Evolutionary conservation across 2,797 vertebrate genomes (phyloP), one percentile per base, ranked within the genome.

Genomic region (Coendou prehensilis): DNA sequence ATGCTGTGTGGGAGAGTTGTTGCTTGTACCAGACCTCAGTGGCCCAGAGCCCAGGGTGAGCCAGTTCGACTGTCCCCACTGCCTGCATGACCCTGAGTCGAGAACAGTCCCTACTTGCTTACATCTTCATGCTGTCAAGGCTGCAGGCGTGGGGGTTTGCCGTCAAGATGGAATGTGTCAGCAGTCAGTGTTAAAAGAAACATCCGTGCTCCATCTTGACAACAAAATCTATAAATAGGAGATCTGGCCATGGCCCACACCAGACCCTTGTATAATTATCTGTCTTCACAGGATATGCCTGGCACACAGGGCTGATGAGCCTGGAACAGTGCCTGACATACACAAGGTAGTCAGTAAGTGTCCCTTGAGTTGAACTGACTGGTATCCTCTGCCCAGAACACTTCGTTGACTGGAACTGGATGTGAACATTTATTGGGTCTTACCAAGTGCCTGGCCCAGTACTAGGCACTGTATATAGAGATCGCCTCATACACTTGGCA

Each of bases 151-250:
- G 67, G 45, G 61, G 73, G 89, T 30, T 59, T 91, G 87, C 89
- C 47, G 47, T 91, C 93, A 54, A 84, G 83, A 88, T 52, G 59
- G 69, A 93, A 95, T 81, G 93, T 93, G 95, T 96, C 95, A 97
- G 96, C 91, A 95, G 93, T 89, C 93, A 91, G 93, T 91, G 91
- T 96, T 89, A 95, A 96, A 94, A 89, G 96, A 96, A 94, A 97
- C 93, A 93, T 84, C 76, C 41, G 64, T 87, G 93, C 84, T 85
- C 84, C 93, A 94, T 95, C 94, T 82, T 83, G 75, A 96, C 89
- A 95, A 67, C 94, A 93, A 89, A 95, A 26, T 71, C 96, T 97
- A 97, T 97, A 97, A 98, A 98, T 97, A 97, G 97, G 45, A 78
- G 80, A 73, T 73, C 73, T 96, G 95, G 78, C 84, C 80, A 81